Conservation (phyloP, 2,888 invertebrate species). For the Acleris emargana region DNA sequence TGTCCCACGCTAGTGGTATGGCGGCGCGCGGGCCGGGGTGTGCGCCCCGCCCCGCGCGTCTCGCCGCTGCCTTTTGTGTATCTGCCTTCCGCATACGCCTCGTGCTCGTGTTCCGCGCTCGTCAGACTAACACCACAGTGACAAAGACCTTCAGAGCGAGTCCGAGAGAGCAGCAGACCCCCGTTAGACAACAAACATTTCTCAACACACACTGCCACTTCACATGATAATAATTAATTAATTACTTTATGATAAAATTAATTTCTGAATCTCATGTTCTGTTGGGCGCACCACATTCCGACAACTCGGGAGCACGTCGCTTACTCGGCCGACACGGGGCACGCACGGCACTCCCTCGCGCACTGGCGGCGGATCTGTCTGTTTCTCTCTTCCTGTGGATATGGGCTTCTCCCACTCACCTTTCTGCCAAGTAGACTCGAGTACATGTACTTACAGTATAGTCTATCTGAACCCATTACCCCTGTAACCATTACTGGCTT, state of each 20-base stretch:
- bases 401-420: constrained; percentile 76
- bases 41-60: constrained; percentile 70
- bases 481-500: constrained; percentile 8
- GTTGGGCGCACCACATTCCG: constrained; percentile 68
- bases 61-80: constrained; percentile 73
- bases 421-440: constrained; percentile 67
- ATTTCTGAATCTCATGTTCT: constrained; percentile 59
- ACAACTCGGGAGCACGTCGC: constrained; percentile 75
- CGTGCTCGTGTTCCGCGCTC: constrained; percentile 65
- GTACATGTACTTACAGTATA: constrained; percentile 42
- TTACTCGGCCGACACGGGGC: constrained; percentile 78
- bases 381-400: constrained; percentile 85
- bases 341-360: constrained; percentile 68
- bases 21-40: constrained; percentile 68
- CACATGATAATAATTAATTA: constrained; percentile 51
- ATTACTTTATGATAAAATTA: constrained; percentile 58
- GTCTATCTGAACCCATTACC: constrained; percentile 24
- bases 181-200: constrained; percentile 74
- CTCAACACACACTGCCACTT: constrained; percentile 74
- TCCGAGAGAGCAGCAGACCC: constrained; percentile 85
- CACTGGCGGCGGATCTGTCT: constrained; percentile 84
- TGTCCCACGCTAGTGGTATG: constrained; percentile 72
- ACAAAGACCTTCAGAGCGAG: constrained; percentile 83
- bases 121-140: constrained; percentile 77
- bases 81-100: constrained; percentile 77